phyloP scores from a whole-genome alignment of 2,888 invertebrate species.

The Macrosiphum euphorbiae region DNA sequence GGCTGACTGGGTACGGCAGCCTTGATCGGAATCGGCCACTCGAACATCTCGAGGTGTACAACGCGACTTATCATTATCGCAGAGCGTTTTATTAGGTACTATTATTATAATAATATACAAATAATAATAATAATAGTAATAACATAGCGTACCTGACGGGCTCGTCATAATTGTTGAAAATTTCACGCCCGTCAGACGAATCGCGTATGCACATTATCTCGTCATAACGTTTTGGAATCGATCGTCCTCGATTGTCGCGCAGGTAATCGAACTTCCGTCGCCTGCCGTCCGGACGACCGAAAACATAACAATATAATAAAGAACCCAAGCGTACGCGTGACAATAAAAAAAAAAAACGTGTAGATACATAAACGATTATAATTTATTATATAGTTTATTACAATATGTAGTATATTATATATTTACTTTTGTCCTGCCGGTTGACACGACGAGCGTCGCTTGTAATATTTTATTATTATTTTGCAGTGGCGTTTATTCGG shows the following conservation, averaged over 20 bases:
- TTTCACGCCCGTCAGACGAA: background rate
- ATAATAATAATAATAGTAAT: background rate
- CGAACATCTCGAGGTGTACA: background rate
- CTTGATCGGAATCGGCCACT: constrained; percentile 23
- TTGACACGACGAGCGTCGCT: background rate
- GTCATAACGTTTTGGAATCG: background rate
- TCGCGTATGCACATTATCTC: background rate
- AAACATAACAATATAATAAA: too few species aligned
- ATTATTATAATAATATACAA: background rate
- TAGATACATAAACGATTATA: background rate
- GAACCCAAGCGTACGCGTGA: background rate
- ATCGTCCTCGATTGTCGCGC: background rate
- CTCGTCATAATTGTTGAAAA: background rate
- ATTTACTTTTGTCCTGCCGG: background rate
- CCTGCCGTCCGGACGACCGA: background rate
- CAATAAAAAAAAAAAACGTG: background rate
- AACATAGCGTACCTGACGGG: background rate
- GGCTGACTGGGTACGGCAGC: background rate
- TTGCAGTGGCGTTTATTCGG: background rate
- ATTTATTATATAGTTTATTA: background rate
- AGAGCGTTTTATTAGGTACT: background rate
- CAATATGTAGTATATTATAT: too few species aligned
- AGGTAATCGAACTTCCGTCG: background rate
- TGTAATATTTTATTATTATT: background rate
- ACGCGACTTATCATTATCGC: background rate